Evolutionary conservation across 2,888 invertebrate genomes (phyloP).

Genomic region (Andrena trimmerana): DNA sequence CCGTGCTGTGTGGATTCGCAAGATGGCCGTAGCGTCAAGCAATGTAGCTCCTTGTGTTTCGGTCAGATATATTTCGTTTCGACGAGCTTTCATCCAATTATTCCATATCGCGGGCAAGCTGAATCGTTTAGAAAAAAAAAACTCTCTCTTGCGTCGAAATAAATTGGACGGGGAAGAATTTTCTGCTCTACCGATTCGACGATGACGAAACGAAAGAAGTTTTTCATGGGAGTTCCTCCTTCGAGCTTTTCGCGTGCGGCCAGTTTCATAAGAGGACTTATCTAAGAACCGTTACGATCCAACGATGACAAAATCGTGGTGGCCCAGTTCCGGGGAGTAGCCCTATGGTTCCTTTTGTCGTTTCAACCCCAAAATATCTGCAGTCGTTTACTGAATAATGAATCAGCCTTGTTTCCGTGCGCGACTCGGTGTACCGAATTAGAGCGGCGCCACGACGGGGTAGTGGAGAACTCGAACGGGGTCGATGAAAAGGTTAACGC

Average conservation of each 20-base stretch:
- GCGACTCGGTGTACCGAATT: constrained; percentile 70
- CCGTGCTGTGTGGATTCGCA: constrained; percentile 53
- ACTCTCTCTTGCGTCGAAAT: too few species aligned
- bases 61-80: not conserved
- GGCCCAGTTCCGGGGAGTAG: constrained; percentile 46
- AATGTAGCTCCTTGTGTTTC: constrained; percentile 16
- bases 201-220: not conserved
- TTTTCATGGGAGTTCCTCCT: not conserved
- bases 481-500: constrained; percentile 75
- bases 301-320: constrained; percentile 26
- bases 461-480: constrained; percentile 63
- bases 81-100: not conserved
- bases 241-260: not conserved
- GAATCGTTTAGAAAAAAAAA: too few species aligned
- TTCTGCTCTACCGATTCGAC: not conserved
- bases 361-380: constrained; percentile 57
- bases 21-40: constrained; percentile 67
- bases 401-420: constrained; percentile 72
- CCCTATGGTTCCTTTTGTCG: constrained; percentile 12
- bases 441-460: constrained; percentile 64
- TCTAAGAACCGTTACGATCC: not conserved
- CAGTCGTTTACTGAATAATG: constrained; percentile 69
- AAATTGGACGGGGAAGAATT: too few species aligned
- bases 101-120: not conserved
- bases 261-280: not conserved